Evolutionary conservation across 2,797 vertebrate species (phyloP).

Genomic region (Schizopygopsis malacanthus): DNA sequence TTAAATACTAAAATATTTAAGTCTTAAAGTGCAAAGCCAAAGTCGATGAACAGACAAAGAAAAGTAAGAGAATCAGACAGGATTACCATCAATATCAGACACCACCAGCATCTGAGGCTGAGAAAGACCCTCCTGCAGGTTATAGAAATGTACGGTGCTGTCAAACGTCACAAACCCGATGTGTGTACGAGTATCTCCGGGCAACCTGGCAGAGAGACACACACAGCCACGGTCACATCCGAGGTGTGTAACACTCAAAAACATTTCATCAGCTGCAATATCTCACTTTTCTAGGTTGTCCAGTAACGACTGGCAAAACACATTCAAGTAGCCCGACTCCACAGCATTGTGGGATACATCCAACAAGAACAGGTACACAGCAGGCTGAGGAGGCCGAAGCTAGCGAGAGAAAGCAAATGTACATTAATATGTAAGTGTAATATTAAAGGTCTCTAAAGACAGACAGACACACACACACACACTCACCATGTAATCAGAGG

Average conservation of each 20-base stretch:
- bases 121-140: conserved; percentile 93
- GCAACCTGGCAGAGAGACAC: conserved; percentile 79
- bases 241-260: not conserved
- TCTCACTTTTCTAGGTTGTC: conserved; percentile 95
- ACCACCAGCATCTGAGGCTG: conserved; percentile 98
- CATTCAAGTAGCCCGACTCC: conserved; percentile 91
- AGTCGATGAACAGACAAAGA: not conserved
- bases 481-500: conserved; percentile 97
- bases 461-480: not conserved
- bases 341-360: conserved; percentile 97
- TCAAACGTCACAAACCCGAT: conserved; percentile 97
- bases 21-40: not conserved
- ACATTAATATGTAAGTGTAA: not conserved
- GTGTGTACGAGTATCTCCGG: conserved; percentile 90
- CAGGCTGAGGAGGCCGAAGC: conserved; percentile 95
- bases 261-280: not conserved
- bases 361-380: conserved; percentile 94
- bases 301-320: conserved; percentile 90
- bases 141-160: conserved; percentile 97
- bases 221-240: not conserved
- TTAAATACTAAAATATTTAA: too few relatives aligned
- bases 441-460: not conserved
- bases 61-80: not conserved
- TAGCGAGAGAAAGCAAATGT: conserved; percentile 69
- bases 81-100: conserved; percentile 93